Base-by-base conservation (phyloP, 2,797 vertebrate species). In the Leucoraja ocellata region DNA sequence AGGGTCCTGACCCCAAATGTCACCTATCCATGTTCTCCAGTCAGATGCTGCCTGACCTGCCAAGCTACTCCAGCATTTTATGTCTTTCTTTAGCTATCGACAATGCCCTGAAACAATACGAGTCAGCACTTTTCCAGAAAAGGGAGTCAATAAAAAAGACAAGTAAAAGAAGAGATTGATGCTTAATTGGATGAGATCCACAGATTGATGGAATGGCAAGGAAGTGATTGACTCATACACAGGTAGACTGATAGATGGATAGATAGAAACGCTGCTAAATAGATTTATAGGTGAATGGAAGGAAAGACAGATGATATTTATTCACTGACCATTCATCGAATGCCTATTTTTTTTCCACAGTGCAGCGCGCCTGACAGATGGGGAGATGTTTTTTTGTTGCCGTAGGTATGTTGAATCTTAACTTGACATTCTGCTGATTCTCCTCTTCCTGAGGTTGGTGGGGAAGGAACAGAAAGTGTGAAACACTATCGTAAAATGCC, bases 381-480 rank as follows among this genome's bases (percentile, higher is more conserved):
- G 6, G 28, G 14, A 32, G 83, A 65, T 86, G 5, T 65, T 68
- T 86, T n/a, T 81, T 21, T 11, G 28, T 84, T 63, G 11, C 58
- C 11, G 14, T 14, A 32, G 65, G 28, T 18, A 88, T 21, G 16
- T 68, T 88, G 84, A 18, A n/a, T 2, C 32, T 10, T n/a, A 88
- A 88, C 84, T 68, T 68, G 84, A 68, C 84, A 10, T 88, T 88
- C 84, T 68, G 63, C 84, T 36, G 61, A 68, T 88, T 88, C 63
- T 36, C n/a, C 6, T 36, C 7, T 36, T 21, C 84, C 61, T 68
- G 10, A n/a, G 25, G 54, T 11, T 28, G 46, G 16, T 11, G 63
- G 61, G 65, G 63, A 88, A 88, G n/a, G n/a, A 21, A 16, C 61
- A 88, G 63, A 36, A 6, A 68, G 68, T 88, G 61, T 68, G 61